Percentiles rank a stretch among this genome's conserved stretches.
These are phyloP conservation scores for Manis pentadactyla DNA, from an alignment of 2,797 vertebrate genomes.

Conservation along the genomic window DNA sequence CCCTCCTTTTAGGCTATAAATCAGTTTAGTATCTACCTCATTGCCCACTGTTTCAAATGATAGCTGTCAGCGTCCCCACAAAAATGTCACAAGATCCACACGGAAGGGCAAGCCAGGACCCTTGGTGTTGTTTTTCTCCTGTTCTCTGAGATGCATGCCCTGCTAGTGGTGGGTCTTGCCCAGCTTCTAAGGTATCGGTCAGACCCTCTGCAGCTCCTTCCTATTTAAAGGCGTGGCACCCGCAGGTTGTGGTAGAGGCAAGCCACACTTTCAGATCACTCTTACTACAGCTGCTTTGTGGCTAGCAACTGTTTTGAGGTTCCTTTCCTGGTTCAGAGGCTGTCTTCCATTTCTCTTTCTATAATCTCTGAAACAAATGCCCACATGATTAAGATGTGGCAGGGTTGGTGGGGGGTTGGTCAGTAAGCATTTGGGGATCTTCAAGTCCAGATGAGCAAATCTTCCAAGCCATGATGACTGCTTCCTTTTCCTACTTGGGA, in stretches of 20 bases:
- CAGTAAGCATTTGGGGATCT: not conserved
- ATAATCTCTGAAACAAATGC: constrained; percentile 51
- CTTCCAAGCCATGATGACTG: not conserved
- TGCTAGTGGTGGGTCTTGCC: not conserved
- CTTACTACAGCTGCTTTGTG: not conserved
- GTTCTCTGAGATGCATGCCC: not conserved
- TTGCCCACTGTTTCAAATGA: not conserved
- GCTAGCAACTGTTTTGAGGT: not conserved
- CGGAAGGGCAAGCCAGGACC: not conserved
- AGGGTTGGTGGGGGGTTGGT: no score
- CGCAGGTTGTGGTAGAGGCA: not conserved
- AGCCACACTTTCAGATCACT: not conserved
- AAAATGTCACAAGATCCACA: not conserved
- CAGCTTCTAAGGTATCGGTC: not conserved
- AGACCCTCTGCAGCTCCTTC: not conserved
- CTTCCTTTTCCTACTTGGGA: not conserved
- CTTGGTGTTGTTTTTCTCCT: not conserved
- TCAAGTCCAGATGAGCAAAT: constrained; percentile 5
- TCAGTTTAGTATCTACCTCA: constrained; percentile 49
- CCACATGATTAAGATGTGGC: not conserved
- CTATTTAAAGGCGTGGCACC: not conserved
- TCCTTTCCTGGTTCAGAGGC: not conserved
- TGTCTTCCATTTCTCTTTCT: not conserved
- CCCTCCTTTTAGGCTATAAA: constrained; percentile 60
- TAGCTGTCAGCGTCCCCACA: not conserved